These are phyloP conservation scores for Otolemur crassicaudatus DNA, from an alignment of 2,797 vertebrate genomes.

Conservation along the genomic window DNA sequence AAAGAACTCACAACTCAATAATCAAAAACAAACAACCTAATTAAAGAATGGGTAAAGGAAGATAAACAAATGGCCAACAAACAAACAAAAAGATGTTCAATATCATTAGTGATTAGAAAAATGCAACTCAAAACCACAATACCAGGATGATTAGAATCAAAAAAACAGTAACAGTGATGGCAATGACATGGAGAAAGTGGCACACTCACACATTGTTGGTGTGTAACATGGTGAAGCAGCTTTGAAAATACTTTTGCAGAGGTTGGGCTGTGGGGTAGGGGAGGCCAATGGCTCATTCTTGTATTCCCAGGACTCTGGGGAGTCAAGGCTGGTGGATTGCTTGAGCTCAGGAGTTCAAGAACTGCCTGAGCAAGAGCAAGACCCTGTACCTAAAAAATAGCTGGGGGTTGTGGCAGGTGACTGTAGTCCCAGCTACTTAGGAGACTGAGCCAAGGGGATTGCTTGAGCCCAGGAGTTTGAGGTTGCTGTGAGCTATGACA, in stretches of 20 bases:
- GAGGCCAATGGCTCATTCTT: too few species aligned
- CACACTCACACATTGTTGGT: neutral
- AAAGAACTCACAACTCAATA: neutral
- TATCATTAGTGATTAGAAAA: slow-evolving; percentile 6
- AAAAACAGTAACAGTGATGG: neutral
- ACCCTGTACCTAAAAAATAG: too few species aligned
- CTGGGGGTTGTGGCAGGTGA: too few species aligned
- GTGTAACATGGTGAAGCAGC: slow-evolving; percentile 2
- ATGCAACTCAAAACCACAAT: slow-evolving; percentile 20
- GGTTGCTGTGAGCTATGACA: too few species aligned
- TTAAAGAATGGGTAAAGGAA: slow-evolving; percentile 26
- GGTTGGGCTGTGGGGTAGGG: too few species aligned
- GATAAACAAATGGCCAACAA: neutral
- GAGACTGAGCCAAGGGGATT: too few species aligned
- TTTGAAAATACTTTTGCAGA: neutral
- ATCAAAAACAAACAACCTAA: neutral
- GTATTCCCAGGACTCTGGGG: too few species aligned
- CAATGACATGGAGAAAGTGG: neutral
- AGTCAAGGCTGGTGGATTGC: too few species aligned
- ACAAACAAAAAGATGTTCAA: neutral
- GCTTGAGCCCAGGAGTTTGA: too few species aligned
- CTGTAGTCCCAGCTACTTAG: too few species aligned
- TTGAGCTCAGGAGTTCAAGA: too few species aligned
- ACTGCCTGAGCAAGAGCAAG: too few species aligned
- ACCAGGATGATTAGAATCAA: neutral